phyloP scores from a whole-genome alignment of 2,797 vertebrate species.

The Channallabes apus region DNA sequence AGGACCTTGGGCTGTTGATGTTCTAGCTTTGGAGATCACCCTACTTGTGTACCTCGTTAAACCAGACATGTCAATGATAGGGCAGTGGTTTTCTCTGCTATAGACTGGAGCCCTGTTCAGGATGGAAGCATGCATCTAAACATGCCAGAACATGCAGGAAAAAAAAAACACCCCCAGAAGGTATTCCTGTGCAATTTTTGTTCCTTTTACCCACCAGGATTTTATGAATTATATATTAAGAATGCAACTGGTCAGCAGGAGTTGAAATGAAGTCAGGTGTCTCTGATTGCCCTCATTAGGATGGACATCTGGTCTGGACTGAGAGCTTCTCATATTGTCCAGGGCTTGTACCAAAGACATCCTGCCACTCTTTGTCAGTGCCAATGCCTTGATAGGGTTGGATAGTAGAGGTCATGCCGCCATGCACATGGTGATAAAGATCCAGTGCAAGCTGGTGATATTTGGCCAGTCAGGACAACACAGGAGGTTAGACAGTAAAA shows the following conservation, averaged over 20 bases:
- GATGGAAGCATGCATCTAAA: neutral
- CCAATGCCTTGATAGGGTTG: constrained; percentile 16
- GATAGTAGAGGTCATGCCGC: constrained; percentile 18
- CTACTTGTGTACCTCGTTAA: neutral
- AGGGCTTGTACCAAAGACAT: constrained; percentile 10
- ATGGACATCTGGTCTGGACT: constrained; percentile 20
- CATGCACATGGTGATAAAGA: constrained; percentile 38
- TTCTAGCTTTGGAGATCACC: neutral
- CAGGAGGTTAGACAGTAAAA: constrained; percentile 5
- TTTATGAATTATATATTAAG: constrained; percentile 55
- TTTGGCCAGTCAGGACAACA: constrained; percentile 23
- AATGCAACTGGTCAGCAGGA: constrained; percentile 50
- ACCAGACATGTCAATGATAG: neutral
- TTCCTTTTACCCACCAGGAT: neutral
- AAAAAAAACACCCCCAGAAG: neutral
- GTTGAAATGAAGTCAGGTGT: constrained; percentile 54
- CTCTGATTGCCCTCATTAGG: constrained; percentile 1
- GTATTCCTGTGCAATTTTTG: neutral
- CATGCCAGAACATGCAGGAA: neutral
- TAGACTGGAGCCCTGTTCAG: neutral
- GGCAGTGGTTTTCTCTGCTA: neutral
- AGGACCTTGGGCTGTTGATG: neutral
- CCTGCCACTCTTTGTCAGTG: constrained; percentile 13
- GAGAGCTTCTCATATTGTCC: constrained; percentile 1
- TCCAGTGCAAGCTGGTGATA: constrained; percentile 24